Evolutionary conservation across 2,113 vertebrate species (phyloP), one percentile per base, ranked within the genome.

Genomic region (Brachirus orientalis): DNA sequence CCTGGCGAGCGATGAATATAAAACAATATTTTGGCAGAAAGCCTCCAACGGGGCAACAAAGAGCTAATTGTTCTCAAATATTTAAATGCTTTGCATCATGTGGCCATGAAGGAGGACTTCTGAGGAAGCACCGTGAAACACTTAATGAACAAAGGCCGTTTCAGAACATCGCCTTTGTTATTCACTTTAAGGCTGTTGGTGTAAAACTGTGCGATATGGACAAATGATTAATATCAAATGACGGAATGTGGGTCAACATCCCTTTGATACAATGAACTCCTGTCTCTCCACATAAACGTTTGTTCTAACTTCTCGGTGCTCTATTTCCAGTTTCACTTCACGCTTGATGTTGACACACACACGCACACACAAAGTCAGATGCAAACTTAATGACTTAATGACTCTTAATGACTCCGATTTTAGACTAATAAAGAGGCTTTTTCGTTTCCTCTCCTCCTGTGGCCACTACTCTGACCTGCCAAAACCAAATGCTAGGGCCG

Each of bases 401-500:
- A n/a, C n/a, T n/a, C n/a, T n/a, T n/a, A n/a, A n/a, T n/a, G n/a
- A n/a, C n/a, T n/a, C n/a, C n/a, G n/a, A n/a, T n/a, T n/a, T n/a
- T n/a, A n/a, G n/a, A n/a, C n/a, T n/a, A 7, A 40, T 3, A 38
- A 55, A 8, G 35, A 16, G 53, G 3, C 53, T 3, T n/a, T 18
- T 13, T 17, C 1, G 36, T 7, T 35, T 38, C 10, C 10, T 19
- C 35, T 38, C 36, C 35, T 37, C 10, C 53, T 7, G 53, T 12
- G 53, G 33, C 82, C 67, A 57, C 83, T 56, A 55, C 72, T 84
- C 72, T 68, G 71, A 63, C 77, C 78, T 63, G 80, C 75, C 18
- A 75, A 76, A 86, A 71, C 82, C 77, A 70, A 80, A 78, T 54
- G 36, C 62, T 4, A 61, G 63, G 56, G 72, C 69, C 44, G 10